A percentile compares a stretch with the other conserved stretches of the same genome.
These are phyloP conservation scores for Atractosteus spatula DNA, from an alignment of 2,113 vertebrate genomes.

Conservation along the genomic window DNA sequence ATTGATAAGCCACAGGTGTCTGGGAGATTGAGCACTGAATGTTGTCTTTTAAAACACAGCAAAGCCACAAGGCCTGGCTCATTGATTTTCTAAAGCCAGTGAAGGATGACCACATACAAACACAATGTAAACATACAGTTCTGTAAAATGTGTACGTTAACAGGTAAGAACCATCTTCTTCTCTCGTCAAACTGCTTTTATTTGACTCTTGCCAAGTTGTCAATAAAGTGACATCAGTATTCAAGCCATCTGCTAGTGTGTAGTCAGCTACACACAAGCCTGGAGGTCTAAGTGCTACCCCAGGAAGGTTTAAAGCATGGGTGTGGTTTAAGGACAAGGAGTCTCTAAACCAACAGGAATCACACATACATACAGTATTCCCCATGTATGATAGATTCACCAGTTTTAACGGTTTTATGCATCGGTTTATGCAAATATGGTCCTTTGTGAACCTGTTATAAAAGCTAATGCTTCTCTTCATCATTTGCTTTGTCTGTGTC, in stretches of 20 bases:
- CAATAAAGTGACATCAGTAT: too few species aligned
- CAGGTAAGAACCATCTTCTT: not conserved
- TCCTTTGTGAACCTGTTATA: too few species aligned
- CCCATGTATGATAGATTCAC: too few species aligned
- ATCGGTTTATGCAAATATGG: too few species aligned
- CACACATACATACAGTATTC: too few species aligned
- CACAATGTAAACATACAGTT: not conserved
- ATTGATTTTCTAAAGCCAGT: not conserved
- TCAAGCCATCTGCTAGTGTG: too few species aligned
- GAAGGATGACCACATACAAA: not conserved
- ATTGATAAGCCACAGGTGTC: not conserved
- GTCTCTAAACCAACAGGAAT: not conserved
- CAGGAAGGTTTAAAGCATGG: not conserved
- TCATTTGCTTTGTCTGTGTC: too few species aligned
- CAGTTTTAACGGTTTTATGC: too few species aligned
- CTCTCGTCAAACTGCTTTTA: not conserved
- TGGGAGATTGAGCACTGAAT: not conserved
- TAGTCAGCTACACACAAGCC: not conserved
- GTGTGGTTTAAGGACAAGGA: not conserved
- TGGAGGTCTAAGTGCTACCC: not conserved
- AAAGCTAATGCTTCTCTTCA: too few species aligned
- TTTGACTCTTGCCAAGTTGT: not conserved
- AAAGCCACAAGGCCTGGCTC: not conserved
- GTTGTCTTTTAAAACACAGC: not conserved
- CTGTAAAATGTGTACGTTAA: conserved; percentile 5